Base-by-base conservation (phyloP, 2,797 vertebrate species). In the Enteromius paludinosus region DNA sequence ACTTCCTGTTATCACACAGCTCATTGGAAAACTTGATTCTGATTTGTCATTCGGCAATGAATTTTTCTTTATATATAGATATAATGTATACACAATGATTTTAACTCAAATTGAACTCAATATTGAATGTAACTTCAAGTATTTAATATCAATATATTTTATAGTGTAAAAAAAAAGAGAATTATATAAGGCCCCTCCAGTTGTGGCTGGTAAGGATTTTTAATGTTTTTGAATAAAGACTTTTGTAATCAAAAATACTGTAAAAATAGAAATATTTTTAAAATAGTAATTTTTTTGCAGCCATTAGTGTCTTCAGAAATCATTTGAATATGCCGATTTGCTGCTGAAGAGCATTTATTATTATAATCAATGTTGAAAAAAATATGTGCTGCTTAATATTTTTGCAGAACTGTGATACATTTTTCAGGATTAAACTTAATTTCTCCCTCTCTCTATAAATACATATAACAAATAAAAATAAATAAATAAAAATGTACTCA, bases 91-190 rank as follows among this genome's bases (percentile, higher is more conserved):
- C 28, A 45, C 25, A 64, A 45, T 23, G 8, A 65, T 35, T 78
- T 66, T 2, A 56, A 28, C 33, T 69, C 35, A 28, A 69, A 56
- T 45, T 47, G 11, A 12, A 43, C 41, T 56, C n/a, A 79, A 43
- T 69, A 79, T 38, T 54, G 38, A 78, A 56, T 66, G 66, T 66
- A 78, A 35, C 30, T 20, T 1, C 74, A 33, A 47, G 38, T n/a
- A 35, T 65, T 49, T 33, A 77, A 35, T 25, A 64, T 69, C 12
- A 69, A 15, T 3, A 43, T 38, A 45, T 47, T 41, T 41, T 41
- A 11, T 20, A 64, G 62, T 47, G 9, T 12, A 47, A 74, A 66
- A 71, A 66, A 71, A 18, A 49, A 11, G 2, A 17, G 3, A 3
- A 23, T 70, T 14, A 45, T 9, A 25, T 3, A 69, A 47, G 5